A percentile compares a stretch with the other conserved stretches of the same genome.
phyloP scores from a whole-genome alignment of 2,113 vertebrate species.

The Gymnocephalus cernua region DNA sequence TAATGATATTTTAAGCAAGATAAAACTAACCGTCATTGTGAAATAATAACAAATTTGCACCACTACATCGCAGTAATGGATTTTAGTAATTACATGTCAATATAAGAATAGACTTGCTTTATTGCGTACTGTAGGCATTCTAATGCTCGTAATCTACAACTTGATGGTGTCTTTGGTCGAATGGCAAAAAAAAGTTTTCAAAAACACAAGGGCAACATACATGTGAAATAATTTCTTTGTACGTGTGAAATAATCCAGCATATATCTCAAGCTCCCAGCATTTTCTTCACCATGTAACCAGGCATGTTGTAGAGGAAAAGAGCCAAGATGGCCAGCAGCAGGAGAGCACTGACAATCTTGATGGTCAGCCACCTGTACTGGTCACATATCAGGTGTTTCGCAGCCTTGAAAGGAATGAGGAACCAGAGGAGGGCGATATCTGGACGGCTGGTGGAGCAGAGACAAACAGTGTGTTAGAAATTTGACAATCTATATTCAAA shows the following conservation, averaged over 20 bases:
- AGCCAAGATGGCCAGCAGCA: slow-evolving; percentile 89
- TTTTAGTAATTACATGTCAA: slow-evolving; percentile 7
- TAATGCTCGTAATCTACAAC: neutral
- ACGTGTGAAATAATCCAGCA: neutral
- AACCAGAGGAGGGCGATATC: slow-evolving; percentile 98
- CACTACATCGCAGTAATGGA: slow-evolving; percentile 14
- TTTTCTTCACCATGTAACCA: slow-evolving; percentile 97
- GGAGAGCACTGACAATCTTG: slow-evolving; percentile 90
- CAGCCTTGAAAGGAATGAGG: slow-evolving; percentile 94
- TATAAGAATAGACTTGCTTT: neutral
- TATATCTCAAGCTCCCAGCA: slow-evolving; percentile 85
- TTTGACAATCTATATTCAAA: neutral
- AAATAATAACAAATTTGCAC: slow-evolving; percentile 22
- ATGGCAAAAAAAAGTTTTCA: slow-evolving; percentile 7
- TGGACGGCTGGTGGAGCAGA: slow-evolving; percentile 87
- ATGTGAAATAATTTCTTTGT: neutral
- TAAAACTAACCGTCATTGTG: neutral
- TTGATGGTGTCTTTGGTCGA: slow-evolving; percentile 26
- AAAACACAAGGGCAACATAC: slow-evolving; percentile 4
- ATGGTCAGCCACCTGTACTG: slow-evolving; percentile 97
- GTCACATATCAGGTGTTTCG: slow-evolving; percentile 93
- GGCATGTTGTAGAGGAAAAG: slow-evolving; percentile 97
- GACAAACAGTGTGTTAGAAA: slow-evolving; percentile 1
- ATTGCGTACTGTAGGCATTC: neutral
- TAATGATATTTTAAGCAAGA: slow-evolving; percentile 28